Evolutionary conservation across 2,113 vertebrate genomes (phyloP).

Genomic region (Galemys pyrenaicus): DNA sequence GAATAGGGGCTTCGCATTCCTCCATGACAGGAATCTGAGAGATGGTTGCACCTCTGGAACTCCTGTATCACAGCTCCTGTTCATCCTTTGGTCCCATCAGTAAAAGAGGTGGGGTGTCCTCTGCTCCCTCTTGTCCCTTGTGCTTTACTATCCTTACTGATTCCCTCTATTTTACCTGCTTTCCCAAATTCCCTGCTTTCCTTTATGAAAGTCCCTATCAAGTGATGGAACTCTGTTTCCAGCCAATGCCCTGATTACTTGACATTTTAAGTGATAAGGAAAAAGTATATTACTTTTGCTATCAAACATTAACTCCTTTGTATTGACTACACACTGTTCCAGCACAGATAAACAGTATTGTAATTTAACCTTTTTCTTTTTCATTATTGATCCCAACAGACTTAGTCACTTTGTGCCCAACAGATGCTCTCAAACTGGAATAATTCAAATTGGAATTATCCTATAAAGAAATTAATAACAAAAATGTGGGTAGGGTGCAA

Average conservation of each 20-base stretch:
- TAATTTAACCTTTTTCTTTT: background rate
- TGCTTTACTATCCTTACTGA: background rate
- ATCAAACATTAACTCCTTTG: background rate
- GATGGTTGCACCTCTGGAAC: background rate
- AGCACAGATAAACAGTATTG: background rate
- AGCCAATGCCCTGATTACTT: background rate
- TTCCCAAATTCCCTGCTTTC: background rate
- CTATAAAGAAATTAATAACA: constrained; percentile 8
- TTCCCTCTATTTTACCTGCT: background rate
- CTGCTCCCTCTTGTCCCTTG: background rate
- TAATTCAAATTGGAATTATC: background rate
- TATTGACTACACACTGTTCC: background rate
- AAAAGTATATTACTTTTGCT: background rate
- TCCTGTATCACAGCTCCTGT: fast-evolving
- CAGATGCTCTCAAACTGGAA: background rate
- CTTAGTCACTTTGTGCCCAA: too few relatives aligned
- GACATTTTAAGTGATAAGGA: background rate
- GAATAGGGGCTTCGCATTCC: fast-evolving
- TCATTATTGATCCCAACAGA: background rate
- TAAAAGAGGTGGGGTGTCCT: background rate
- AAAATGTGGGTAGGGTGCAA: background rate
- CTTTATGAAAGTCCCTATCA: background rate
- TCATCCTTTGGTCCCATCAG: background rate
- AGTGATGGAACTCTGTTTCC: background rate
- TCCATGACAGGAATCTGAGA: background rate